Base-by-base conservation (phyloP, 2,797 vertebrate genomes). In the Eupleurogrammus muticus region DNA sequence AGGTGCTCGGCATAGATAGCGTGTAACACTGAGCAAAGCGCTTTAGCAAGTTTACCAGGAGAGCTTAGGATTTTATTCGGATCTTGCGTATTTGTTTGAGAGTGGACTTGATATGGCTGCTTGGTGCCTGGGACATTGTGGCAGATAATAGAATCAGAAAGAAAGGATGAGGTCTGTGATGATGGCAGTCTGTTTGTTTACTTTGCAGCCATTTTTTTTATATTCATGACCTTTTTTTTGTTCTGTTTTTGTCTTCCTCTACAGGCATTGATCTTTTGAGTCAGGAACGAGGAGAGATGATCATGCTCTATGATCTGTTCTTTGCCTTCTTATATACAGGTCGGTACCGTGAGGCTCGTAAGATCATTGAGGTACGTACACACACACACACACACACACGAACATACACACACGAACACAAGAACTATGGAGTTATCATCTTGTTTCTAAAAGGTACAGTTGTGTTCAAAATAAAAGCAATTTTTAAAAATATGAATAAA, bases 291-390 rank as follows among this genome's bases (percentile, higher is more conserved):
- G 97, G 97, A 7, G 97, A 99, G 90, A 97, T 97, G 96, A 89
- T 85, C 8, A 96, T 97, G 95, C 92, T 99, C 23, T 98, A 97
- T 36, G 93, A 96, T 88, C 95, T 99, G 80, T 96, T 96, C 93
- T 99, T 99, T 1, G 96, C 95, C 17, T 99, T 99, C 91, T 87
- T 99, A 79, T 90, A 95, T 83, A 95, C 95, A 0, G 95, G 94
- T 75, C 98, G 96, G 85, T 95, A 96, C 93, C 95, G 90, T 54
- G 97, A 99, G 87, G 98, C 97, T 82, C 96, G 94, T 73, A 98
- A 97, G 92, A 95, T 99, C 91, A 93, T 97, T 17, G 97, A 99
- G 97, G 98, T 99, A 82, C 62, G 88, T 83, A 84, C 20, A n/a
- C 87, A 75, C 38, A 28, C 13, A 36, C 17, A 21, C 47, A 54